Conservation (phyloP, 2,888 invertebrate species). For the Synanthedon tipuliformis region DNA sequence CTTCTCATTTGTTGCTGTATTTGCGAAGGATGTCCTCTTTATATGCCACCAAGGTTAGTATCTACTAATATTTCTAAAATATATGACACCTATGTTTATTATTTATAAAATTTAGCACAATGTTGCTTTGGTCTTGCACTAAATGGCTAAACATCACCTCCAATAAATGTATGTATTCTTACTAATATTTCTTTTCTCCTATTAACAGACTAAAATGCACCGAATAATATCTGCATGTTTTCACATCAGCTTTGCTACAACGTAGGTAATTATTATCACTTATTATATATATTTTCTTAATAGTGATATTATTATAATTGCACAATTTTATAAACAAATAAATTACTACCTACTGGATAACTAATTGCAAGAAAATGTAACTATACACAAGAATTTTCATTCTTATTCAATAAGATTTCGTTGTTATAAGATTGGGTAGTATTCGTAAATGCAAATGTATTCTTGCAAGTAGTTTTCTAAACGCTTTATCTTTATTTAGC, state of each 20-base stretch:
- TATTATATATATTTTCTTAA: neutral
- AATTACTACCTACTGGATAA: too few species aligned
- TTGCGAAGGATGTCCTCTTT: constrained; percentile 87
- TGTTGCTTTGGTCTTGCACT: neutral
- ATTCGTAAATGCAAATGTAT: constrained; percentile 5
- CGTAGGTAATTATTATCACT: constrained; percentile 33
- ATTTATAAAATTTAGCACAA: neutral
- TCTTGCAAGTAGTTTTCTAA: constrained; percentile 4
- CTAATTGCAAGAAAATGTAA: too few species aligned
- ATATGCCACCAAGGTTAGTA: constrained; percentile 77
- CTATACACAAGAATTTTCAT: too few species aligned
- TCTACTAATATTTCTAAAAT: neutral
- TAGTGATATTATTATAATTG: neutral
- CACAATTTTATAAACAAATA: neutral
- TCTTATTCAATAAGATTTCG: constrained; percentile 4
- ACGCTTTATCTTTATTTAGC: neutral
- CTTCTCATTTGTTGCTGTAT: constrained; percentile 84
- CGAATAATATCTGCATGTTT: constrained; percentile 41
- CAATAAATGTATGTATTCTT: constrained; percentile 1
- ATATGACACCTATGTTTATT: neutral
- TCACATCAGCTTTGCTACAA: constrained; percentile 39
- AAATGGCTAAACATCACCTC: neutral
- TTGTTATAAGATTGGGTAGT: constrained; percentile 7
- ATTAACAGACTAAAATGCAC: constrained; percentile 55
- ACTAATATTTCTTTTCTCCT: constrained; percentile 33